phyloP scores from a whole-genome alignment of 2,113 vertebrate species.

The Caracal caracal region DNA sequence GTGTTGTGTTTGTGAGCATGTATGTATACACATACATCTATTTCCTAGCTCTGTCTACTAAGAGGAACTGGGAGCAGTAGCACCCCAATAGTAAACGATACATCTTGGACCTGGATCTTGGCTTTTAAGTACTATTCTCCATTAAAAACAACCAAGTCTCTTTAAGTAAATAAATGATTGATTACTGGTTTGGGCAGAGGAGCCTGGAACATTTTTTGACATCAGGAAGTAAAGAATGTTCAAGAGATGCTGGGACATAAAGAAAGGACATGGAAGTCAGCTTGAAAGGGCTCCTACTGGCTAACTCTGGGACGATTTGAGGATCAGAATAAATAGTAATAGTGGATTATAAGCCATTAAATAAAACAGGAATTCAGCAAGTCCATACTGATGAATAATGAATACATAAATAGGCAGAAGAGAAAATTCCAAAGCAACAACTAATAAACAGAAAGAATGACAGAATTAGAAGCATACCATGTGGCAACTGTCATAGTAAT shows the following conservation, averaged over 20 bases:
- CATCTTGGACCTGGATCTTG: not conserved
- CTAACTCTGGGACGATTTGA: not conserved
- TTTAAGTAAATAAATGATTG: not conserved
- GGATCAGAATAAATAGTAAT: not conserved
- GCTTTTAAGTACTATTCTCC: not conserved
- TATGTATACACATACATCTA: not conserved
- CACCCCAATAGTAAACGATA: not conserved
- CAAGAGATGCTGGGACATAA: not conserved
- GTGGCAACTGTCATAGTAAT: not conserved
- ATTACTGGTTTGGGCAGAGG: not conserved
- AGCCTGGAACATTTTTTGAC: not conserved
- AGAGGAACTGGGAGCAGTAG: not conserved
- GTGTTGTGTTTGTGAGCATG: not conserved
- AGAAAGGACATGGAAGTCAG: not conserved
- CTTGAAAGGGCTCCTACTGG: not conserved
- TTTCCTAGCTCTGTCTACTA: not conserved
- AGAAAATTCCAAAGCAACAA: not conserved
- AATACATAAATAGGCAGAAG: not conserved
- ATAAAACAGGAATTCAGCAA: not conserved
- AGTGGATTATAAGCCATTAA: not conserved
- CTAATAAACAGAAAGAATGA: not conserved
- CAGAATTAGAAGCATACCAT: not conserved
- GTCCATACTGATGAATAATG: not conserved
- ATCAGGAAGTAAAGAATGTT: constrained; percentile 23
- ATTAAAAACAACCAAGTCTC: not conserved